Evolutionary conservation across 1,140 invertebrate species (phyloP).

Genomic region (Gyrodactylus salaris): DNA sequence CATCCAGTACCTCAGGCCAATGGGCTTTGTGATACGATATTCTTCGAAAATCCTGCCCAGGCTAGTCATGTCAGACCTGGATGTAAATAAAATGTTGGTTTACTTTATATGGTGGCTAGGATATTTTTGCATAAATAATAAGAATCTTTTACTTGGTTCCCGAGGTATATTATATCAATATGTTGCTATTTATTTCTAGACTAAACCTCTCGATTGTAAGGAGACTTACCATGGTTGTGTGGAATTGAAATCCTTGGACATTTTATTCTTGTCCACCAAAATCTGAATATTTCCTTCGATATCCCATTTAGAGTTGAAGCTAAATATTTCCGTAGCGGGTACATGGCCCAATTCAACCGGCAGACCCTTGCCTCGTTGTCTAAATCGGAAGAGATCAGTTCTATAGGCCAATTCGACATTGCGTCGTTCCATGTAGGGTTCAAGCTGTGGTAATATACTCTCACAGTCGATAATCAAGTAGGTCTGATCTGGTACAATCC

Average conservation of each 20-base stretch:
- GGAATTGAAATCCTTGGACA: background rate
- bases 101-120: too few species aligned
- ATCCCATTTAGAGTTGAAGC: background rate
- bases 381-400: background rate
- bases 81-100: too few species aligned
- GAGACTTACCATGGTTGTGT: background rate
- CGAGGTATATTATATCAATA: too few species aligned
- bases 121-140: too few species aligned
- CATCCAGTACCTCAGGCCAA: slow-evolving; percentile 7
- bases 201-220: too few species aligned
- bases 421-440: slow-evolving; percentile 10
- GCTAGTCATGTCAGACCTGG: background rate
- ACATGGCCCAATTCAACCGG: slow-evolving; percentile 1
- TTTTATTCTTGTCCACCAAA: background rate
- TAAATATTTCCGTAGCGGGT: background rate
- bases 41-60: background rate
- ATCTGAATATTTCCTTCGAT: background rate
- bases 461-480: slow-evolving; percentile 20
- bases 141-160: too few species aligned
- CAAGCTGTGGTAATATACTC: slow-evolving; percentile 20
- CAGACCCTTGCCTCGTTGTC: background rate
- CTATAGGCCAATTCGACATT: background rate
- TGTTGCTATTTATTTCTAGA: too few species aligned
- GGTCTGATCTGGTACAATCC: slow-evolving; percentile 17
- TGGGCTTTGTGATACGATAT: background rate